phyloP scores from a whole-genome alignment of 1,140 invertebrate species.

The Mya arenaria region DNA sequence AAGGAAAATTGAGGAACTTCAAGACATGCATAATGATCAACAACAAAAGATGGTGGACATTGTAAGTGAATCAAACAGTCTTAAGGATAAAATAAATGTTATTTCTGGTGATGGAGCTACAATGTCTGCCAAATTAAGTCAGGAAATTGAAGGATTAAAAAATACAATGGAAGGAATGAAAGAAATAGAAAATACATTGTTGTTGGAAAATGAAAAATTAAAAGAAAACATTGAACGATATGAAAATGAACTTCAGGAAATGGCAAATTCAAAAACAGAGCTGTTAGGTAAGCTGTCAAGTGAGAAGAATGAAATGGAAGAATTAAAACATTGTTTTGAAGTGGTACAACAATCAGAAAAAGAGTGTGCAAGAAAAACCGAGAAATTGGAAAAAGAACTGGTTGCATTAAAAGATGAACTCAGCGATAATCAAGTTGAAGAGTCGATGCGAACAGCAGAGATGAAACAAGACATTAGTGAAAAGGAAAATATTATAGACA shows the following conservation, averaged over 20 bases:
- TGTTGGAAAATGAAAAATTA: neutral
- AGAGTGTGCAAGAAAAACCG: neutral
- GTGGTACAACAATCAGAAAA: neutral
- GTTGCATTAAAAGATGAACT: slow-evolving; percentile 1
- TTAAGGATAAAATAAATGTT: no score
- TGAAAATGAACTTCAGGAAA: neutral
- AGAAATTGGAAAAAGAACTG: neutral
- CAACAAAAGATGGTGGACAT: no score
- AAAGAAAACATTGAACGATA: neutral
- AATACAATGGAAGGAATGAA: neutral
- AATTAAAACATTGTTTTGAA: neutral
- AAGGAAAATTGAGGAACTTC: no score
- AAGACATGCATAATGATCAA: no score
- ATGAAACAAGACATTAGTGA: slow-evolving; percentile 5
- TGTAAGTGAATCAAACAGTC: no score
- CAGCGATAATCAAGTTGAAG: neutral
- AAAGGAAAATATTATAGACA: neutral
- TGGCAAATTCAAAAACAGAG: neutral
- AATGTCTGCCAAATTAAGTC: neutral
- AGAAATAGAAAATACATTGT: neutral
- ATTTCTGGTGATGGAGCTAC: neutral
- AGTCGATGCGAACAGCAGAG: neutral
- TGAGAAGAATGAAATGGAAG: neutral
- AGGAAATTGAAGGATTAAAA: neutral
- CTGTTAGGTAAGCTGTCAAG: neutral